Evolutionary conservation across 2,888 invertebrate genomes (phyloP).

Genomic region (Drosophila hamatofila): DNA sequence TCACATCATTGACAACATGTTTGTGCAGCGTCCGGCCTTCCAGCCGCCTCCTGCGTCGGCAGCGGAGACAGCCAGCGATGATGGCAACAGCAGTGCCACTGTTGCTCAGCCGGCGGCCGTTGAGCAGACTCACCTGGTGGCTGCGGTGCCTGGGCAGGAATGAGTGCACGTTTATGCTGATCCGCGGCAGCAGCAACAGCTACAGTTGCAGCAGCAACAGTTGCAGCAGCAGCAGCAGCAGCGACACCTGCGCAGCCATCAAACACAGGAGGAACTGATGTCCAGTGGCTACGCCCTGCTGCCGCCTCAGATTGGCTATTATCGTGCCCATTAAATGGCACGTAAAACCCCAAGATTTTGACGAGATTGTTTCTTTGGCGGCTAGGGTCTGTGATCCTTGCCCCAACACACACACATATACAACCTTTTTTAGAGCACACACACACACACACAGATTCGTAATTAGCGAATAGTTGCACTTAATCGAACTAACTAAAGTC

Average conservation of each 20-base stretch:
- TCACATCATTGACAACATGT: slow-evolving; percentile 89
- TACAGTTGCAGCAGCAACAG: slow-evolving; percentile 10
- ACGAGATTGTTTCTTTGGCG: slow-evolving; percentile 28
- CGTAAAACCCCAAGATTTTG: slow-evolving; percentile 19
- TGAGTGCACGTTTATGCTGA: slow-evolving; percentile 71
- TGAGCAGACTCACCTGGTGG: slow-evolving; percentile 61
- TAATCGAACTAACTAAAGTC: slow-evolving; percentile 62
- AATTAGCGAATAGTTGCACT: slow-evolving; percentile 69
- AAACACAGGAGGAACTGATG: slow-evolving; percentile 29
- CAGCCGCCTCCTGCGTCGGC: slow-evolving; percentile 77
- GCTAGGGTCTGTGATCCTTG: slow-evolving; percentile 58
- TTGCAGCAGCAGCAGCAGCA: slow-evolving; percentile 10
- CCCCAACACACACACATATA: background rate
- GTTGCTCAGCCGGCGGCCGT: slow-evolving; percentile 18
- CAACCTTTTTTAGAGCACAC: slow-evolving; percentile 31
- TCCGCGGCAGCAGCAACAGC: slow-evolving; percentile 38
- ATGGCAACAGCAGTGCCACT: slow-evolving; percentile 28
- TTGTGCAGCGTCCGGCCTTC: slow-evolving; percentile 87
- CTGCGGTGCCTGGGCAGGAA: slow-evolving; percentile 69
- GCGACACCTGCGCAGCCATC: slow-evolving; percentile 39
- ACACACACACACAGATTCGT: slow-evolving; percentile 45
- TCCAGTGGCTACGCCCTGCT: slow-evolving; percentile 58
- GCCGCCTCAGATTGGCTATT: slow-evolving; percentile 71
- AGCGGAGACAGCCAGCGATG: slow-evolving; percentile 49
- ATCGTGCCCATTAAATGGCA: slow-evolving; percentile 54